Evolutionary conservation across 2,797 vertebrate species (phyloP).

Genomic region (Lepidocolaptes lacrymiger): DNA sequence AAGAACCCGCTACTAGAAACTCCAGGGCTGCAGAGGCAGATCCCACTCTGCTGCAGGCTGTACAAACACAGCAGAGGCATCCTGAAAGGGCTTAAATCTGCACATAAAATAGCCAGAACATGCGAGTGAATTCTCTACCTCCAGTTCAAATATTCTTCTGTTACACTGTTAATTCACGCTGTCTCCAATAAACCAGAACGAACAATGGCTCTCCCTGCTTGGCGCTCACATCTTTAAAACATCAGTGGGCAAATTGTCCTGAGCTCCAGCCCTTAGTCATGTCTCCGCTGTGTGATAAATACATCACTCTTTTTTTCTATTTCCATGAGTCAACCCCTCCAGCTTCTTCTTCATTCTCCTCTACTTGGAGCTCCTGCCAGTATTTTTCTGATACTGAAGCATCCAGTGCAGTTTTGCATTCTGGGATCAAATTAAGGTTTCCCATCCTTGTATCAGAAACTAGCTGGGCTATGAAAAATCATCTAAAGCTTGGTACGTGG

Average conservation of each 20-base stretch:
- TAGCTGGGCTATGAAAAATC: constrained; percentile 22
- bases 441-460: constrained; percentile 4
- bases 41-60: neutral
- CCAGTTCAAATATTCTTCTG: constrained; percentile 4
- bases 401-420: constrained; percentile 19
- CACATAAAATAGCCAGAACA: constrained; percentile 2
- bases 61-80: constrained; percentile 1
- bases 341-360: constrained; percentile 30
- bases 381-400: constrained; percentile 21
- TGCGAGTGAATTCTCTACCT: constrained; percentile 17
- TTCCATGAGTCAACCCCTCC: constrained; percentile 39
- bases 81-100: constrained; percentile 12
- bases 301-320: constrained; percentile 31
- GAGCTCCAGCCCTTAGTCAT: constrained; percentile 54
- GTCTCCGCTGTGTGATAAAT: constrained; percentile 28
- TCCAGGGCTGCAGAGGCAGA: neutral
- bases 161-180: constrained; percentile 4
- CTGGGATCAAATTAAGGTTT: constrained; percentile 53
- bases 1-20: constrained; percentile 33
- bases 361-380: constrained; percentile 5
- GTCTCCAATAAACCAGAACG: constrained; percentile 14
- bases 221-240: constrained; percentile 40
- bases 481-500: neutral
- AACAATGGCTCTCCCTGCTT: constrained; percentile 38
- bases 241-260: constrained; percentile 32